These are phyloP conservation scores for Papilio glaucus DNA, from an alignment of 1,140 invertebrate species.

Conservation along the genomic window DNA sequence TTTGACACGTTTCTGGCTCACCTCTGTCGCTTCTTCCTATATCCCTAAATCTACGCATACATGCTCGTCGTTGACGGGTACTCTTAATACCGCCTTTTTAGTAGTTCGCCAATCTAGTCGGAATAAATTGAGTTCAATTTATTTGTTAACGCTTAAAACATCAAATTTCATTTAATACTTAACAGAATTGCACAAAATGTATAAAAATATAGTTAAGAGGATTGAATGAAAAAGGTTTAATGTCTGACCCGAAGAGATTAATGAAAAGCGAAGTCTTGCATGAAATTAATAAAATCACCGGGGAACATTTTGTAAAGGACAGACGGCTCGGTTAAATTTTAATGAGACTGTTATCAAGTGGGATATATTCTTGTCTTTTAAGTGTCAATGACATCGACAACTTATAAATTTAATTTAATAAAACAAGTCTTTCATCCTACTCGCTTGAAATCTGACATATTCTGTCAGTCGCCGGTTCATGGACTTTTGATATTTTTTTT, in stretches of 20 bases:
- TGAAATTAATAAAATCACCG: constrained; percentile 11
- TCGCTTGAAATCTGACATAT: too few species aligned
- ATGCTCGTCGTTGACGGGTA: too few species aligned
- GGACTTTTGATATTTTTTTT: too few species aligned
- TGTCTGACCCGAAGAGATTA: neutral
- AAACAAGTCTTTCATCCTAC: too few species aligned
- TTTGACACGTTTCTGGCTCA: too few species aligned
- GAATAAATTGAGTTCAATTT: too few species aligned
- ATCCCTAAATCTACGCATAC: too few species aligned
- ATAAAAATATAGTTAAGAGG: neutral
- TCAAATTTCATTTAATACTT: neutral
- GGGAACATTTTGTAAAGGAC: neutral
- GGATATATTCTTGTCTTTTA: neutral
- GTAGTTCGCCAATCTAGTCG: too few species aligned
- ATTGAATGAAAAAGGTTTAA: neutral
- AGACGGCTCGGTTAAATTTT: neutral
- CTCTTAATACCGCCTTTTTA: too few species aligned
- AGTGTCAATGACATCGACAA: neutral
- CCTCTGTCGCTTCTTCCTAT: too few species aligned
- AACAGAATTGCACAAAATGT: neutral
- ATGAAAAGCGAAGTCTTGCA: constrained; percentile 12
- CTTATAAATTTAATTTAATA: neutral
- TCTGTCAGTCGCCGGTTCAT: too few species aligned
- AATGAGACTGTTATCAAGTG: neutral
- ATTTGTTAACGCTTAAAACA: too few species aligned